A percentile compares a stretch with the other conserved stretches of the same genome.
Conservation (phyloP, 2,888 invertebrate species). For the Muscina levida region DNA sequence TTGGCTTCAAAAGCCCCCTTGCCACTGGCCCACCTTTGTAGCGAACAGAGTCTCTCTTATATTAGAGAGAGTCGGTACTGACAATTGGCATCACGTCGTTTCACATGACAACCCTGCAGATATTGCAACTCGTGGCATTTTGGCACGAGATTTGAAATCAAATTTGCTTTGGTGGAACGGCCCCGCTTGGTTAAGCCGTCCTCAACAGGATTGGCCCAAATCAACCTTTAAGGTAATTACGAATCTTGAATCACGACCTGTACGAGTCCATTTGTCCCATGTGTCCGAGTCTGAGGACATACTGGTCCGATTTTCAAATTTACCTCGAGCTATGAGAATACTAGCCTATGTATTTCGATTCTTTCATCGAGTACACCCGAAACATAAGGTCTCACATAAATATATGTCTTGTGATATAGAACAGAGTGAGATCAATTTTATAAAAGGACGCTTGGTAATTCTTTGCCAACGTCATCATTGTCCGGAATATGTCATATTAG, state of each 20-base stretch:
- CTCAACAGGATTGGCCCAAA: not conserved
- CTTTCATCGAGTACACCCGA: not conserved
- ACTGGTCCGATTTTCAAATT: not conserved
- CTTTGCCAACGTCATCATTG: conserved; percentile 16
- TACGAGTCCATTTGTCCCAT: not conserved
- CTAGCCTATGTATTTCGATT: conserved; percentile 11
- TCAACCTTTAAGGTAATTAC: not conserved
- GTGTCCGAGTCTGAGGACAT: not conserved
- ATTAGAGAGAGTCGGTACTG: not conserved
- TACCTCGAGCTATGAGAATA: not conserved
- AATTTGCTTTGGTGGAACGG: conserved; percentile 12
- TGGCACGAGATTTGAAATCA: conserved; percentile 6
- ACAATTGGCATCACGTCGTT: conserved; percentile 20
- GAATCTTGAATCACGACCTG: conserved; percentile 40
- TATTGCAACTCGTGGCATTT: conserved; percentile 20
- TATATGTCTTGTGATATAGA: no score
- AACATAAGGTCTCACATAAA: no score
- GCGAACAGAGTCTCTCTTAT: conserved; percentile 15
- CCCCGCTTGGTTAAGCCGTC: conserved; percentile 1
- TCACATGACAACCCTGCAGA: conserved; percentile 20
- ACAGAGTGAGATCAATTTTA: not conserved
- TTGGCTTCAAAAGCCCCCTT: conserved; percentile 28
- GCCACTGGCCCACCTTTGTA: conserved; percentile 29
- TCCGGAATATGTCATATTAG: conserved; percentile 32
- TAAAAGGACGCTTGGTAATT: not conserved